A percentile compares a stretch with the other conserved stretches of the same genome.
These are phyloP conservation scores for Drosophila aldrichi DNA, from an alignment of 2,888 invertebrate species.

Conservation along the genomic window DNA sequence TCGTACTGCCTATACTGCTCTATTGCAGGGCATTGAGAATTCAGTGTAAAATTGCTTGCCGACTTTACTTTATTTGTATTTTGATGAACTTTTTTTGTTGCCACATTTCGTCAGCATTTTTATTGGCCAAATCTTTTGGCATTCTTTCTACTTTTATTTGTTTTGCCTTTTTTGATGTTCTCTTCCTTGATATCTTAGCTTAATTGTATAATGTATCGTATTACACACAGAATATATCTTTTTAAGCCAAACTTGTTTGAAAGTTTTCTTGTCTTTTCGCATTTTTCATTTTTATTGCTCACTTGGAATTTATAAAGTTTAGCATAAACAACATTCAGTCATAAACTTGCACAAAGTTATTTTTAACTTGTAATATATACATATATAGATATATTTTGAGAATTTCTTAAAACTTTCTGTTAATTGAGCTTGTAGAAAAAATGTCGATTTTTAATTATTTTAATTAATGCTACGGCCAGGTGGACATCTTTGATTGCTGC, in stretches of 20 bases:
- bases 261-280: neutral
- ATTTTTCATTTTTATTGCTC: neutral
- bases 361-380: neutral
- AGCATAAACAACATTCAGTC: neutral
- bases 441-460: no score
- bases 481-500: neutral
- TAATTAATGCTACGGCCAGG: neutral
- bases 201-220: slow-evolving; percentile 37
- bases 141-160: slow-evolving; percentile 8
- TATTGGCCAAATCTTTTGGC: slow-evolving; percentile 12
- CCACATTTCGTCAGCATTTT: slow-evolving; percentile 20
- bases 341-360: neutral
- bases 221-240: slow-evolving; percentile 13
- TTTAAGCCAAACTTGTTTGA: slow-evolving; percentile 8
- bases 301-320: neutral
- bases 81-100: slow-evolving; percentile 17
- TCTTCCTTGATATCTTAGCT: slow-evolving; percentile 15
- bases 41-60: neutral
- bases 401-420: neutral
- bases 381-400: no score
- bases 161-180: slow-evolving; percentile 4
- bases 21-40: neutral
- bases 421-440: neutral
- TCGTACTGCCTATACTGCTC: no score
- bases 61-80: slow-evolving; percentile 9